Base-by-base conservation (phyloP, 2,113 vertebrate genomes). In the Cephalopholis sonnerati region DNA sequence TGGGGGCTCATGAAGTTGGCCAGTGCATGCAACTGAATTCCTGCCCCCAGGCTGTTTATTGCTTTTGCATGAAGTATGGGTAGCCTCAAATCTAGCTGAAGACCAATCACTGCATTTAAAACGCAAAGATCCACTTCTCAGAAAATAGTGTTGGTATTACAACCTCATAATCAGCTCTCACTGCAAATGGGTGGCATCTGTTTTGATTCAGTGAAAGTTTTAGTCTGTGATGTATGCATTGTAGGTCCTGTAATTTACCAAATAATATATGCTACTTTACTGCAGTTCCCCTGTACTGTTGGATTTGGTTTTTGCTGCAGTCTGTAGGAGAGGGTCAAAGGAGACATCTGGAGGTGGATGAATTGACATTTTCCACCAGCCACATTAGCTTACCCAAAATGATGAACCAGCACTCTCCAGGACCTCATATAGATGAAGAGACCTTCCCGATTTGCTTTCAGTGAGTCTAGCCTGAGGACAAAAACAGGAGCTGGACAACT, bases 41-140 rank as follows among this genome's bases (percentile, higher is more conserved):
- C 41, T 83, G 57, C 80, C 89, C 84, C 58, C 74, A 66, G 82
- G 89, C 77, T 90, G 80, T 90, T 90, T 85, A 79, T 82, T 83
- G 68, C 84, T 77, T 74, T 61, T 89, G 79, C 59, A 80, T 86
- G 83, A 80, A 69, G 72, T 82, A 76, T 64, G 58, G 22, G 46
- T 17, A 54, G 39, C 46, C 13, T 58, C 64, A 32, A 73, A 75
- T 88, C 65, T 76, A 88, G 86, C 78, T 82, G 59, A 61, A 85
- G 76, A 81, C 71, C 53, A 79, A 65, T 77, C 67, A 50, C 64
- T 79, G 51, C 72, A 80, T 89, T 89, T 90, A 73, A 84, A 88
- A 79, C 41, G 50, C 69, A 82, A 84, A 74, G 25, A 82, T 81
- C 58, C 67, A 76, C 82, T 71, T n/a, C 75, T 85, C 64, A 53